Conservation (phyloP, 1,140 invertebrate genomes). For the Atopsyche davidsoni region DNA sequence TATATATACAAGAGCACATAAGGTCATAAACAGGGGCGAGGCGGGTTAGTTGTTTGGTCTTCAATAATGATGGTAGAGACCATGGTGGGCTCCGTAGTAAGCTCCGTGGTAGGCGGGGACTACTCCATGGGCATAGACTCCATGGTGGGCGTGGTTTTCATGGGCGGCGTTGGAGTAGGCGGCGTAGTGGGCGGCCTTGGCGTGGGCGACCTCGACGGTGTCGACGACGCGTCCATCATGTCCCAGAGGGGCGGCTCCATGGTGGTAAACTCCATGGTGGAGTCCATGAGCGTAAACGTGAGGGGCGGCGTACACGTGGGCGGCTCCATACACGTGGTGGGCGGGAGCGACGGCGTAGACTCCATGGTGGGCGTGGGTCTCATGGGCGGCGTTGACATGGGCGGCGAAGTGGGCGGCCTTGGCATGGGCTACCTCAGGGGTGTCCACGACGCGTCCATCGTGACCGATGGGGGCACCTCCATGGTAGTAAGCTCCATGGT, state of each 20-base stretch:
- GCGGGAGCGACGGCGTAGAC: constrained; percentile 30
- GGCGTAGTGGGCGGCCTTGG: too few species aligned
- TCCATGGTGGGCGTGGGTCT: constrained; percentile 10
- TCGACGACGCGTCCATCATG: too few species aligned
- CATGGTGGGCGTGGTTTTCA: constrained; percentile 39
- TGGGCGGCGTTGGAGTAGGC: too few species aligned
- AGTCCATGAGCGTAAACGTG: too few species aligned
- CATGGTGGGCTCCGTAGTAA: neutral
- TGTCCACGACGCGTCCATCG: constrained; percentile 30
- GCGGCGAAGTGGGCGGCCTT: constrained; percentile 18
- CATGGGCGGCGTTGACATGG: constrained; percentile 6
- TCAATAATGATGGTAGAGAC: too few species aligned
- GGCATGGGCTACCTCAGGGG: constrained; percentile 16
- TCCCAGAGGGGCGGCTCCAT: too few species aligned
- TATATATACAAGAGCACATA: too few species aligned
- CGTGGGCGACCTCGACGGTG: too few species aligned
- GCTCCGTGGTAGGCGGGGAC: neutral
- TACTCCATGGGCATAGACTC: constrained; percentile 27
- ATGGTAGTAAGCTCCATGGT: neutral
- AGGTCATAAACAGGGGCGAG: too few species aligned
- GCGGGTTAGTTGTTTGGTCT: too few species aligned
- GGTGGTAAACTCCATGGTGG: too few species aligned
- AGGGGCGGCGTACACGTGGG: constrained; percentile 35
- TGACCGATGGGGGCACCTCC: constrained; percentile 1
- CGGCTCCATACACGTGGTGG: constrained; percentile 19